Evolutionary conservation across 2,888 invertebrate species (phyloP).

Genomic region (Branchinecta sandiegonensis): DNA sequence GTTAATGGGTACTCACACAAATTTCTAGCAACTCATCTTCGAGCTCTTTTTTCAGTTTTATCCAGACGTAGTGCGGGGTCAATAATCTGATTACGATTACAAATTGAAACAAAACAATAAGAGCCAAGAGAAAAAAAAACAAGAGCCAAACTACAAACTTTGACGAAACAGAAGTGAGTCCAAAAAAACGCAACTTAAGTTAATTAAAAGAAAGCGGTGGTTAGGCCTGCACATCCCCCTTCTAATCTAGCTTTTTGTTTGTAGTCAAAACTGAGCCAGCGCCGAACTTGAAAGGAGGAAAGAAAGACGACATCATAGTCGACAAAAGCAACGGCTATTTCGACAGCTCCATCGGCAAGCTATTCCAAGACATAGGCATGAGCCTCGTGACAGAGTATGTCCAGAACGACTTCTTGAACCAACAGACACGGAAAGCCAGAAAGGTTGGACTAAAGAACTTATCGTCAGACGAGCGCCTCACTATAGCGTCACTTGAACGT

Average conservation of each 20-base stretch:
- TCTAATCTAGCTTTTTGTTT: not conserved
- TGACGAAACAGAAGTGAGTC: too few relatives aligned
- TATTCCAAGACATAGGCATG: conserved; percentile 78
- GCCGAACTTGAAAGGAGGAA: conserved; percentile 30
- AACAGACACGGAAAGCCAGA: conserved; percentile 68
- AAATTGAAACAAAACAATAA: too few relatives aligned
- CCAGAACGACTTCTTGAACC: conserved; percentile 73
- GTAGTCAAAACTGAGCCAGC: conserved; percentile 31
- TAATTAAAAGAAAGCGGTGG: too few relatives aligned
- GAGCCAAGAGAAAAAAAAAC: too few relatives aligned
- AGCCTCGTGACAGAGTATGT: conserved; percentile 84
- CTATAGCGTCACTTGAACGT: conserved; percentile 64
- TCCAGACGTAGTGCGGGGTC: too few relatives aligned
- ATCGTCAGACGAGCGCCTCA: conserved; percentile 50
- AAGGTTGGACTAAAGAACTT: conserved; percentile 48
- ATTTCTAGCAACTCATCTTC: too few relatives aligned
- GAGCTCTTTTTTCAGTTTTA: too few relatives aligned
- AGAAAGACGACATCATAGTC: conserved; percentile 23
- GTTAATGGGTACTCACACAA: too few relatives aligned
- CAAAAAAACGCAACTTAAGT: too few relatives aligned
- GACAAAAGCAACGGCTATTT: conserved; percentile 40
- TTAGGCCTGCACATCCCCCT: too few relatives aligned
- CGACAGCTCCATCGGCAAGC: conserved; percentile 71
- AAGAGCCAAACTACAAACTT: too few relatives aligned
- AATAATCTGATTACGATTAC: too few relatives aligned